Base-by-base conservation (phyloP, 1,140 invertebrate genomes). In the Rhopalosiphum padi region DNA sequence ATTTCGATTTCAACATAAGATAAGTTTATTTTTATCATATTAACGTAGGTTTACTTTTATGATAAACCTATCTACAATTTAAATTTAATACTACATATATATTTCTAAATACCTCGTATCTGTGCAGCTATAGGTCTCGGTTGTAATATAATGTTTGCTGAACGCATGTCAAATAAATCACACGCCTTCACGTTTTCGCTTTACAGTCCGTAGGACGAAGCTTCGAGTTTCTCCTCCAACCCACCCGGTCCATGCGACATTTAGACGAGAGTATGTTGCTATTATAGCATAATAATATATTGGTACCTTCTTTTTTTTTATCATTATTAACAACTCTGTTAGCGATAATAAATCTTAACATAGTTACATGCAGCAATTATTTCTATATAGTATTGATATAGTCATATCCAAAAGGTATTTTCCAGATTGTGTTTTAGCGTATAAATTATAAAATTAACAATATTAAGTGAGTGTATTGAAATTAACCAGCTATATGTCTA, bases 141-240 rank as follows among this genome's bases (percentile, higher is more conserved):
- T 22, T 43, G 9, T 35, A 85, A 25, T 85, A 87, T 8, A 87
- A 87, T 87, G 86, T 87, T 87, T 48, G 86, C 30, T 48, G 30
- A 46, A 87, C 21, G 43, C 87, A 89, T 55, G 87, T 89, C 87
- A 89, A 35, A 89, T 89, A 89, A 89, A 89, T 89, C 51, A 89
- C 87, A 89, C 87, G 87, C 87, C 87, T 89, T 89, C 87, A 53
- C 87, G 35, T 89, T 89, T 89, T 89, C 22, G 87, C 48, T 55
- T 37, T 35, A 88, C 87, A 9, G n/a, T 55, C 48, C 87, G 87
- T 89, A 89, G 87, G 87, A 89, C 87, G 87, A 89, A 53, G 35
- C 35, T 37, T n/a, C 21, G 87, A 89, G 48, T 89, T 55, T 89
- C 25, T 37, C 48, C 46, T 53, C 87, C 35, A 55, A 22, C 48